Percentiles rank a stretch among this genome's conserved stretches.
Conservation (phyloP, 2,113 vertebrate genomes). For the Myocastor coypus region DNA sequence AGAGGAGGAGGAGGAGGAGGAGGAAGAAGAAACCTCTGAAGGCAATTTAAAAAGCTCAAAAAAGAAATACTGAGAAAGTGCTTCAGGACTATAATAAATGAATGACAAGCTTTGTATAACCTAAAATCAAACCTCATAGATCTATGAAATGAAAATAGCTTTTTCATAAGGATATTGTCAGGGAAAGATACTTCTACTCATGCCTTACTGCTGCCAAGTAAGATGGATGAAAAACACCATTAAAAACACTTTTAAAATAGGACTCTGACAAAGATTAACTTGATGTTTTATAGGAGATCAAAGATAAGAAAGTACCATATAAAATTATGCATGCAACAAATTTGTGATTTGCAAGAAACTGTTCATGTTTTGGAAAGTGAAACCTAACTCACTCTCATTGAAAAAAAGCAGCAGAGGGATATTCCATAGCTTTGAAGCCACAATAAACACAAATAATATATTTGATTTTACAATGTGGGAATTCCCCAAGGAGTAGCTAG, state of each 20-base stretch:
- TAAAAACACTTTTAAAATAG: conserved; percentile 38
- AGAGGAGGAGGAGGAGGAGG: too few relatives aligned
- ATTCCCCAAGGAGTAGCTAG: conserved; percentile 46
- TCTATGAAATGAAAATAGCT: conserved; percentile 45
- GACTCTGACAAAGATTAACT: background rate
- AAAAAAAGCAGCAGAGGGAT: conserved; percentile 35
- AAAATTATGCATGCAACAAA: conserved; percentile 24
- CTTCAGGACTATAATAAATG: background rate
- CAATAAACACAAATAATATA: conserved; percentile 61
- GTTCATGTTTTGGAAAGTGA: conserved; percentile 74
- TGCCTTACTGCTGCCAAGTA: background rate
- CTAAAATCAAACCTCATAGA: conserved; percentile 27
- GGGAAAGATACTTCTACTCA: background rate
- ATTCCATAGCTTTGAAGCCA: conserved; percentile 65
- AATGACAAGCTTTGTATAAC: background rate
- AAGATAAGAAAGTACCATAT: conserved; percentile 27
- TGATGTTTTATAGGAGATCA: conserved; percentile 34
- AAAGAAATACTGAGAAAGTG: conserved; percentile 41
- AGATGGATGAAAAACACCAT: background rate
- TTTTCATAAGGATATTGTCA: background rate
- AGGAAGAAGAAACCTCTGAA: background rate
- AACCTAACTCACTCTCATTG: conserved; percentile 66
- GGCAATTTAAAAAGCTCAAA: conserved; percentile 24
- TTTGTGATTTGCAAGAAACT: conserved; percentile 65
- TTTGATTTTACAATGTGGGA: conserved; percentile 64